Base-by-base conservation (phyloP, 2,113 vertebrate species). In the Cyanistes caeruleus region DNA sequence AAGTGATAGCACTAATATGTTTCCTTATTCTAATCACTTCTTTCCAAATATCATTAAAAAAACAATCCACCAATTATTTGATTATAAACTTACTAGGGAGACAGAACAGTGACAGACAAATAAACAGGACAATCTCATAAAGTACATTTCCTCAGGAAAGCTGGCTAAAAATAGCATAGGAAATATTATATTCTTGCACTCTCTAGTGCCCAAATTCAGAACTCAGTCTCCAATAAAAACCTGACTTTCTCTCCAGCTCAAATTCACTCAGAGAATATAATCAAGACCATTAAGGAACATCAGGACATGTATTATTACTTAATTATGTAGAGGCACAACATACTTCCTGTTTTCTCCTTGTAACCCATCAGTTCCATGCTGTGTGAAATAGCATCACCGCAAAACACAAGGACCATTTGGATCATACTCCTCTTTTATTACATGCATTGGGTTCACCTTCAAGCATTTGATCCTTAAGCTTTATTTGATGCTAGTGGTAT, bases 221-320 rank as follows among this genome's bases (percentile, higher is more conserved):
- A 84, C 49, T 91, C 58, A 60, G 39, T 60, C 84, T 93, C 58
- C 2, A 10, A 6, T 59, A 82, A 85, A 94, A 92, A 63, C 18
- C 4, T 87, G 33, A 94, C 75, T 92, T 90, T 95, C 91, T 75
- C 80, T 95, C 78, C 91, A 80, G 81, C 74, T 89, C 60, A 68
- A 84, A 41, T 79, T 95, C 74, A 58, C 80, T 87, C 77, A 37
- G 80, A 93, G 87, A 74, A 88, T n/a, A 75, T 82, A 83, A 95
- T 73, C 81, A 94, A 86, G 56, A 67, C 53, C 43, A 91, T 93
- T 93, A 94, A 82, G 46, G 58, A 95, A 95, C 63, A 95, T 73
- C 64, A 91, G 65, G 90, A 75, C 48, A 80, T 70, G 63, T 63
- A 94, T 97, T 96, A 89, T 84, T 93, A 89, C 65, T 67, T 92